These are phyloP conservation scores for Athrips mouffetella DNA, from an alignment of 2,888 invertebrate genomes.

Conservation along the genomic window DNA sequence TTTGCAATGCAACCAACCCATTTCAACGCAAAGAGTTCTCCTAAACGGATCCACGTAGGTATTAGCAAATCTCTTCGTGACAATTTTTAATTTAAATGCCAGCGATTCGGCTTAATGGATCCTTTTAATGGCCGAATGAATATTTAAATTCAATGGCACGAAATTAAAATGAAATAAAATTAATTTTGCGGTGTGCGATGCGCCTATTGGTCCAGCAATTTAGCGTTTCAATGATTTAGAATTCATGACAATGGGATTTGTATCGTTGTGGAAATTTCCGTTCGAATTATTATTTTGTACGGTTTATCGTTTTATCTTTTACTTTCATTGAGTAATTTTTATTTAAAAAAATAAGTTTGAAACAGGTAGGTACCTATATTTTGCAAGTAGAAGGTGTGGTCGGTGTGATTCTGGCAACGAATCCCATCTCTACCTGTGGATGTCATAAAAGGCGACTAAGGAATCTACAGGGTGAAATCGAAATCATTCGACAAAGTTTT, in stretches of 20 bases:
- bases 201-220: constrained; percentile 12
- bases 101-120: constrained; percentile 59
- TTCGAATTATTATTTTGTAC: background rate
- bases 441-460: no score
- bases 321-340: no score
- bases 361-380: no score
- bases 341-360: no score
- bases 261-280: constrained; percentile 2
- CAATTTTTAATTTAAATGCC: constrained; percentile 49
- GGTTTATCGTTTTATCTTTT: background rate
- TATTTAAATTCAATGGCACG: constrained; percentile 55
- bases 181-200: constrained; percentile 34
- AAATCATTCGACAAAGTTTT: no score
- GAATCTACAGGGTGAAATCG: no score
- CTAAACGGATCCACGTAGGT: background rate
- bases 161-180: constrained; percentile 62
- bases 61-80: constrained; percentile 18
- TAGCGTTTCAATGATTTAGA: constrained; percentile 14
- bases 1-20: background rate
- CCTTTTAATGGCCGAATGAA: constrained; percentile 61
- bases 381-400: no score
- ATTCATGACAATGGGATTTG: constrained; percentile 14
- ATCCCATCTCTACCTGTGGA: no score
- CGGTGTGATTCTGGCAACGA: no score
- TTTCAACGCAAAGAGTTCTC: background rate